These are phyloP conservation scores for Halcyon leucocephala DNA, from an alignment of 2,797 vertebrate genomes.

Conservation along the genomic window DNA sequence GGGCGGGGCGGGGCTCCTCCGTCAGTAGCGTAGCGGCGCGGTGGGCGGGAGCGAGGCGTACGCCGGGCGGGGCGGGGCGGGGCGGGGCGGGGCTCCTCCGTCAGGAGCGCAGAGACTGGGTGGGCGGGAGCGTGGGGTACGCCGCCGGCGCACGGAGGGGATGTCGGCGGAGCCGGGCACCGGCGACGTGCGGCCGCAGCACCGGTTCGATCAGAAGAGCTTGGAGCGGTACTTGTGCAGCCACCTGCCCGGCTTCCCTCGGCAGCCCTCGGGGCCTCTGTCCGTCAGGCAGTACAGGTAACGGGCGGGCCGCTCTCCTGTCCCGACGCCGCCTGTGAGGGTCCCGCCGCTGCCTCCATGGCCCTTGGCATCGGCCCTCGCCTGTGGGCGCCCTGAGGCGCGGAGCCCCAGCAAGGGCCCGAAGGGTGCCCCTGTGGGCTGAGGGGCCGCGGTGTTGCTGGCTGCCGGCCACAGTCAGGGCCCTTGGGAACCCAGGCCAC, in stretches of 20 bases:
- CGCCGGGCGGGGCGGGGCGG: too few species aligned
- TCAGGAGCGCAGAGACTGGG: rapidly evolving
- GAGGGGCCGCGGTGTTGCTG: neutral
- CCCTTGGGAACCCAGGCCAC: neutral
- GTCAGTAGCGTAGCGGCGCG: rapidly evolving
- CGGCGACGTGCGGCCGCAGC: slow-evolving; percentile 79
- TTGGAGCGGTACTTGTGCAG: slow-evolving; percentile 82
- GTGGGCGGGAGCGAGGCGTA: too few species aligned
- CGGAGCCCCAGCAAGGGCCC: neutral
- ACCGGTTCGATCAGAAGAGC: slow-evolving; percentile 77
- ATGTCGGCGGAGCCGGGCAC: slow-evolving; percentile 57
- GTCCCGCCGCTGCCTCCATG: neutral
- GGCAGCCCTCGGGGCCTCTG: slow-evolving; percentile 53
- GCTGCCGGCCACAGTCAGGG: neutral
- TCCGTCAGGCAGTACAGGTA: slow-evolving; percentile 90
- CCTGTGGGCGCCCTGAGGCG: neutral
- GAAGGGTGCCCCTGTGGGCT: rapidly evolving
- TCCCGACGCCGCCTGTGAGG: too few species aligned
- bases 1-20: neutral
- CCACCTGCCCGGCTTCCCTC: slow-evolving; percentile 73
- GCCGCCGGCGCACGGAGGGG: rapidly evolving
- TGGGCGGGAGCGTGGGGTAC: rapidly evolving
- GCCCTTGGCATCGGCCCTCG: rapidly evolving
- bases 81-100: neutral
- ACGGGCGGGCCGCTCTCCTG: neutral